Evolutionary conservation across 1,140 invertebrate genomes (phyloP).

Genomic region (Drosophila ohnishii): DNA sequence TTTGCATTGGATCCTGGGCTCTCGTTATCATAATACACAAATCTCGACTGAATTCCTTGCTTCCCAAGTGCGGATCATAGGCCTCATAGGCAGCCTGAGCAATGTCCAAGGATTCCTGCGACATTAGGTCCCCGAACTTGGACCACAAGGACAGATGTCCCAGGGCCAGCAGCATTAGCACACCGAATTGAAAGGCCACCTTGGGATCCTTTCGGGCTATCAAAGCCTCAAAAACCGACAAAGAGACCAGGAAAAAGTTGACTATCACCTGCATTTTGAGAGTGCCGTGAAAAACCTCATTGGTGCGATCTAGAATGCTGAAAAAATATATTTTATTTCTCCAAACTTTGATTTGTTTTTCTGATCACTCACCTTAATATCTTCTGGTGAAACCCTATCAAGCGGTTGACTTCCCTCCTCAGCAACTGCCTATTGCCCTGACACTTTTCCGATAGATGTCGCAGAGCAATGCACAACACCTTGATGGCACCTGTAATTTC

Average conservation of each 20-base stretch:
- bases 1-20: conserved; percentile 24
- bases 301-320: conserved; percentile 33
- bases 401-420: background rate
- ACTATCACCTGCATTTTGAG: conserved; percentile 43
- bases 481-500: conserved; percentile 36
- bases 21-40: conserved; percentile 38
- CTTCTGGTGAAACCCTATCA: conserved; percentile 30
- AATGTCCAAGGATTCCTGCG: conserved; percentile 30
- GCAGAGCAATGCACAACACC: conserved; percentile 40
- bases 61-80: conserved; percentile 21
- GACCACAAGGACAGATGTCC: conserved; percentile 43
- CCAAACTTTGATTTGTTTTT: too few relatives aligned
- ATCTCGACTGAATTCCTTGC: conserved; percentile 4
- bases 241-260: conserved; percentile 29
- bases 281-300: conserved; percentile 42
- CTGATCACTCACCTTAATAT: conserved; percentile 13
- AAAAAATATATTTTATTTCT: too few relatives aligned
- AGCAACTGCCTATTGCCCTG: background rate
- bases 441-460: background rate
- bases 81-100: conserved; percentile 41
- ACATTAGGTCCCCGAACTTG: conserved; percentile 37
- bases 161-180: conserved; percentile 44
- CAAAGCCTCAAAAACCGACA: conserved; percentile 44
- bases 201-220: conserved; percentile 34
- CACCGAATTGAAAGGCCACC: conserved; percentile 31